These are phyloP conservation scores for Pseudomugil gertrudae DNA, from an alignment of 2,797 vertebrate species.

Conservation along the genomic window DNA sequence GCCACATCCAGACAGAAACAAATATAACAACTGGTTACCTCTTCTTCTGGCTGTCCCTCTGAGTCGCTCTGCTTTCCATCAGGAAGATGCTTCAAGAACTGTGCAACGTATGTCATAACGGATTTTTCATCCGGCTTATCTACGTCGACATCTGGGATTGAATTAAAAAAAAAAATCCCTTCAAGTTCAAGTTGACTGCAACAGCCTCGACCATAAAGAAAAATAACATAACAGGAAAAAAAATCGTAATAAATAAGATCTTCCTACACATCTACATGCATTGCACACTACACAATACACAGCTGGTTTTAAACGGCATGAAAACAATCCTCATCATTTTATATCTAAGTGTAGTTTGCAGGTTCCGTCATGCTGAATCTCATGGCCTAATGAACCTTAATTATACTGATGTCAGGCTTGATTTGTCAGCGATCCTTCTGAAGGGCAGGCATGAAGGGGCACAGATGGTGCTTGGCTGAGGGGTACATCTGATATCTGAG, in stretches of 20 bases:
- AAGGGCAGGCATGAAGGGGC: conserved; percentile 73
- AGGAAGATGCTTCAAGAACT: conserved; percentile 94
- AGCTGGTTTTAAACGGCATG: background rate
- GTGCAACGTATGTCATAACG: conserved; percentile 97
- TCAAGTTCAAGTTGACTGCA: background rate
- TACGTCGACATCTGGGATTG: conserved; percentile 91
- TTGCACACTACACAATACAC: too few species aligned
- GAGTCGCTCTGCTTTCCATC: conserved; percentile 77
- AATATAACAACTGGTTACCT: conserved; percentile 81
- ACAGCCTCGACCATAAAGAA: conserved; percentile 1
- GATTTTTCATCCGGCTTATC: conserved; percentile 99
- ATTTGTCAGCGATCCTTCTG: conserved; percentile 78
- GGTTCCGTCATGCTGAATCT: conserved; percentile 49
- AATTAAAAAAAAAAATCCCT: conserved; percentile 17
- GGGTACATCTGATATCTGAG: conserved; percentile 52
- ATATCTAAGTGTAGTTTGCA: conserved; percentile 45
- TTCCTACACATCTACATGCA: too few species aligned
- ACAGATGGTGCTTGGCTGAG: conserved; percentile 72
- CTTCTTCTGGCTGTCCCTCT: conserved; percentile 83
- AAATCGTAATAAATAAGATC: too few species aligned
- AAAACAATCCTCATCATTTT: conserved; percentile 43
- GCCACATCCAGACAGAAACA: conserved; percentile 17
- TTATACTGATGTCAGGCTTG: conserved; percentile 79
- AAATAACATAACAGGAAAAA: too few species aligned
- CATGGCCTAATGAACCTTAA: conserved; percentile 74